Conservation (phyloP, 2,113 vertebrate genomes). For the Seriola aureovittata region DNA sequence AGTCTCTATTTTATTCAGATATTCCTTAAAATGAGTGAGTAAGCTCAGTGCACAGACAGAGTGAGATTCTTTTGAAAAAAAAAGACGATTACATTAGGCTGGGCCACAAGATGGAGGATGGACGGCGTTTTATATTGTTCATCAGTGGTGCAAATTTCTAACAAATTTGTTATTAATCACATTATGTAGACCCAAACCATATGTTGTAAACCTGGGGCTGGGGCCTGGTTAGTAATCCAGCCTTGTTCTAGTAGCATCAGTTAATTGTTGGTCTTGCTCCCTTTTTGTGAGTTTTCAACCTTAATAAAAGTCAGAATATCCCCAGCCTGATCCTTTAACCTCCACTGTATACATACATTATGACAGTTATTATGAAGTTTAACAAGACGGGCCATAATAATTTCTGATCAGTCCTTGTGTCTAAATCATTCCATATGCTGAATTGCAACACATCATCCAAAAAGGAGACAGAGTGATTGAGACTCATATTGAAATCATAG, state of each 20-base stretch:
- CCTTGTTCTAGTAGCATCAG: neutral
- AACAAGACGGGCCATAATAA: constrained; percentile 35
- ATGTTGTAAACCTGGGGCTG: neutral
- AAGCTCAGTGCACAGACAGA: no score
- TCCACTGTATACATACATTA: neutral
- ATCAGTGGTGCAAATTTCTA: neutral
- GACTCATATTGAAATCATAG: constrained; percentile 3
- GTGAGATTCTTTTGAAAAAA: no score
- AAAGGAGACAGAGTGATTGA: constrained; percentile 44
- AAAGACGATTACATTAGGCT: no score
- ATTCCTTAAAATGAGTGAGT: no score
- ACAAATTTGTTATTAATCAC: neutral
- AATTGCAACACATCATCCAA: constrained; percentile 29
- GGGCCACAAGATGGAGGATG: neutral
- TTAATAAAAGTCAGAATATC: neutral
- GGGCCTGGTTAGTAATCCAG: neutral
- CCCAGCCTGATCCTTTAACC: neutral
- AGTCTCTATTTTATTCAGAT: no score
- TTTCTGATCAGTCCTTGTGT: constrained; percentile 33
- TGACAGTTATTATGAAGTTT: constrained; percentile 49
- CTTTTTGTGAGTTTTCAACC: constrained; percentile 6
- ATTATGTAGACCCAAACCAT: neutral
- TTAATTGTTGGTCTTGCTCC: neutral
- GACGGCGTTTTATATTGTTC: neutral
- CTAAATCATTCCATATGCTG: constrained; percentile 32